Conservation (phyloP, 2,113 vertebrate genomes). For the Chaetops frenatus region DNA sequence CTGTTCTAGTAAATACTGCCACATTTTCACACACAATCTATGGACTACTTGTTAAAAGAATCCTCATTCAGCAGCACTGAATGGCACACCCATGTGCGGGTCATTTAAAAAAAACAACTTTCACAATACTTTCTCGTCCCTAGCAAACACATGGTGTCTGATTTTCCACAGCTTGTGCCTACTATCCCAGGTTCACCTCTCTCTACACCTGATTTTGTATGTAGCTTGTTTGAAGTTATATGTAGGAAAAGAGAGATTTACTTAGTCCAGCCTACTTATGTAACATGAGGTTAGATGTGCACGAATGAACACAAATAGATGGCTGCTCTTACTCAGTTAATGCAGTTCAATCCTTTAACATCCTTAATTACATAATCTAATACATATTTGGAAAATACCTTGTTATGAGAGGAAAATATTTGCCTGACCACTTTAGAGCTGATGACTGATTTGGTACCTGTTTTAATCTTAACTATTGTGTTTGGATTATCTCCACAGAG, state of each 20-base stretch:
- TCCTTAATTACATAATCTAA: neutral
- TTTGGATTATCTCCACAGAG: neutral
- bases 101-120: neutral
- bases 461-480: neutral
- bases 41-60: neutral
- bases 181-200: neutral
- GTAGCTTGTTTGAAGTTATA: neutral
- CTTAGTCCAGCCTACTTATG: neutral
- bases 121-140: neutral
- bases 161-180: neutral
- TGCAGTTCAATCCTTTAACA: neutral
- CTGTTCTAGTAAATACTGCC: neutral
- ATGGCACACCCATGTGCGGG: neutral
- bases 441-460: neutral
- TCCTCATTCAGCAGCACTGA: neutral
- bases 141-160: neutral
- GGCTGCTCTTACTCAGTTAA: neutral
- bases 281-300: accelerated
- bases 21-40: neutral
- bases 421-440: neutral
- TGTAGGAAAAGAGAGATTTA: neutral
- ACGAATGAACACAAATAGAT: accelerated
- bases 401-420: neutral
- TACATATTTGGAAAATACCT: neutral
- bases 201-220: neutral